These are phyloP conservation scores for Neuroscelio doddi DNA, from an alignment of 2,888 invertebrate species.

Conservation along the genomic window DNA sequence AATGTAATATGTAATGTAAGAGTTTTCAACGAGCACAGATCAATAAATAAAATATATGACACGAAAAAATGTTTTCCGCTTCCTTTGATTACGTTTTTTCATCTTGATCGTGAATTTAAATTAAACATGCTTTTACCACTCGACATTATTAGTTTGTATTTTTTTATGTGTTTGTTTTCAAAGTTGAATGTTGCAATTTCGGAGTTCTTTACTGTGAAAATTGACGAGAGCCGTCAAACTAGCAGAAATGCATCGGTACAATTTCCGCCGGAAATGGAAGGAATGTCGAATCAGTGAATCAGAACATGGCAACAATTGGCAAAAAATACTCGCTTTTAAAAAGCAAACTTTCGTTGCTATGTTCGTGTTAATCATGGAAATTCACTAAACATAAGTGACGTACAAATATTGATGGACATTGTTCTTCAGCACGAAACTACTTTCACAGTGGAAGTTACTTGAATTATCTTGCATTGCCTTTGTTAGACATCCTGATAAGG, in stretches of 20 bases:
- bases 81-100: no score
- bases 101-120: no score
- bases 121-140: no score
- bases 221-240: constrained; percentile 2
- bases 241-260: background rate
- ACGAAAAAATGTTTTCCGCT: no score
- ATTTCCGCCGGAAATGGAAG: constrained; percentile 3
- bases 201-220: background rate
- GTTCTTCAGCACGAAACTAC: no score
- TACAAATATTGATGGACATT: no score
- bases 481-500: no score
- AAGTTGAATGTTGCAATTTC: background rate
- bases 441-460: no score
- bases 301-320: background rate
- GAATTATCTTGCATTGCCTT: no score
- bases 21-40: background rate
- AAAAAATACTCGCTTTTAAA: background rate
- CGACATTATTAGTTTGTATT: background rate
- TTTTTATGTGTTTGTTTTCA: background rate
- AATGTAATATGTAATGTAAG: constrained; percentile 53
- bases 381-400: background rate
- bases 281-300: background rate
- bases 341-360: background rate
- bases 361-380: background rate
- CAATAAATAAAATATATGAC: background rate